Evolutionary conservation across 2,797 vertebrate genomes (phyloP), one percentile per base, ranked within the genome.

Genomic region (Erethizon dorsatum): DNA sequence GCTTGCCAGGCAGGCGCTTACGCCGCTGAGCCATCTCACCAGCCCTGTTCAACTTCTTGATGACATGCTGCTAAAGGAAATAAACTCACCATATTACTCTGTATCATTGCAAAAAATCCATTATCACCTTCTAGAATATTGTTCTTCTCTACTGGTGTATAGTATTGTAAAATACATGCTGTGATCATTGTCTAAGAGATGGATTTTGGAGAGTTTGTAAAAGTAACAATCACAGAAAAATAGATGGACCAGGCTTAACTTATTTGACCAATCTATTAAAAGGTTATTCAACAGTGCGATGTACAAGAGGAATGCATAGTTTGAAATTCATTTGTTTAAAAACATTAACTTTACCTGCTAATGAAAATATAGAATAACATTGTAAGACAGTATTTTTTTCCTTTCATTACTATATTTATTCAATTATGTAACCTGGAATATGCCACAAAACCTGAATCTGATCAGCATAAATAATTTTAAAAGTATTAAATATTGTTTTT

Each of bases 51-150:
- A 97, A 91, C 73, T 95, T 83, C 50, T 97, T 88, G 47, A 78
- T 28, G 91, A 85, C 12, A 78, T 98, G 89, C 73, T 93, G 91
- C 12, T 83, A 75, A 97, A 85, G 41, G 96, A 97, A 90, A 95
- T 69, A 33, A 97, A 69, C 41, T 83, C 82, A 90, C 61, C 50
- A 59, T 83, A 41, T 47, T 78, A 59, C 17, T 69, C 12, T 56
- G 26, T 8, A 33, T 79, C 41, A 93, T 88, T 92, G 84, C 52
- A 87, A 88, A 45, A 96, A 92, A 67, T 65, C 73, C 50, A 71
- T 82, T 88, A 82, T 73, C 1, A 73, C 13, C 11, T 86, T 92
- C 52, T 33, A 65, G 61, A 95, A 95, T 69, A 78, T 37, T 94
- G 65, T 90, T 97, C 57, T 91, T 6, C 85, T 96, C 85, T 87